Conservation (phyloP, 2,888 invertebrate genomes). For the Brachycybe producta region DNA sequence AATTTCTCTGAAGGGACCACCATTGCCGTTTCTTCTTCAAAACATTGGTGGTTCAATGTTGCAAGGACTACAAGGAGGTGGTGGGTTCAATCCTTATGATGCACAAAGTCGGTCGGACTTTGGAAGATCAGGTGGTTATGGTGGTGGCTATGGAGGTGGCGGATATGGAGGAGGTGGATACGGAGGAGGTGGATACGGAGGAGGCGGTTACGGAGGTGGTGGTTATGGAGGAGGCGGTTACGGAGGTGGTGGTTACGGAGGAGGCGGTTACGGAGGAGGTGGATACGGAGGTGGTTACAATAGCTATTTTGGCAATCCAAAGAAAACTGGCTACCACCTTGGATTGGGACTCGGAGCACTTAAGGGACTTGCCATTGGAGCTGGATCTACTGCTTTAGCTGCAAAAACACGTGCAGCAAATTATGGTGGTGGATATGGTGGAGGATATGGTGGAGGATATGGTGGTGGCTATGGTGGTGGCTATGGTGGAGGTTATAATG, state of each 20-base stretch:
- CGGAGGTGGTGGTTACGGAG: neutral
- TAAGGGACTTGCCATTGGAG: neutral
- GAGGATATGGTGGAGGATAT: neutral
- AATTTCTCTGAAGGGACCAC: constrained; percentile 2
- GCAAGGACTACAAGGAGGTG: constrained; percentile 1
- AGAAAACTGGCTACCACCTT: neutral
- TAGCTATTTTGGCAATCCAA: neutral
- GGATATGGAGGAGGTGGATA: neutral
- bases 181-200: neutral
- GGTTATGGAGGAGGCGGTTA: neutral
- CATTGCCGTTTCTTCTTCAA: constrained; percentile 5
- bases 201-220: constrained; percentile 5
- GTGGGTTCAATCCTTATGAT: neutral
- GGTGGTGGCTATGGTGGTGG: too few species aligned
- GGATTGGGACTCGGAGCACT: constrained; percentile 1
- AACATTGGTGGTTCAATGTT: constrained; percentile 6
- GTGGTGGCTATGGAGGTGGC: constrained; percentile 9
- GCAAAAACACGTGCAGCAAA: neutral
- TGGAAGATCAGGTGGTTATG: neutral
- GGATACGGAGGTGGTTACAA: neutral
- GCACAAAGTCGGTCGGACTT: neutral
- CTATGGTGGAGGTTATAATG: constrained; percentile 2
- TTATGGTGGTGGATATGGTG: neutral
- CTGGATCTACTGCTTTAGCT: neutral
- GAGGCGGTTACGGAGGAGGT: constrained; percentile 3